These are phyloP conservation scores for Eptesicus fuscus DNA, from an alignment of 2,113 vertebrate species.

Conservation along the genomic window DNA sequence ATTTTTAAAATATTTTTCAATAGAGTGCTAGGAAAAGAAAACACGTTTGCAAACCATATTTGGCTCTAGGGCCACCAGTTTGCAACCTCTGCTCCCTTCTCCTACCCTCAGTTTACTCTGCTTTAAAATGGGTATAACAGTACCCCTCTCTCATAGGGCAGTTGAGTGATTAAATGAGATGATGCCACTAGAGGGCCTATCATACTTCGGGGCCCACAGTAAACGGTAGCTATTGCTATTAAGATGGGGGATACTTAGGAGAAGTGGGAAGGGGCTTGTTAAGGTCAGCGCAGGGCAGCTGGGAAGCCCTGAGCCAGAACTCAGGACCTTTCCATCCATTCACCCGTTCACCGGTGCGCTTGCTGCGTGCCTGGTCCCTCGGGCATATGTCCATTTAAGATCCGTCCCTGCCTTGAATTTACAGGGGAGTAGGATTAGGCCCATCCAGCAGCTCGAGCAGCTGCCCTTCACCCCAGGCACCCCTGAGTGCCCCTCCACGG, in stretches of 20 bases:
- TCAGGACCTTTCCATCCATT: not conserved
- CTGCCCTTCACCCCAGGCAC: not conserved
- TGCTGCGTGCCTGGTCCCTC: fast-evolving
- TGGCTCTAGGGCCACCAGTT: not conserved
- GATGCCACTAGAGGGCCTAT: not conserved
- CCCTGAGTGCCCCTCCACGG: fast-evolving
- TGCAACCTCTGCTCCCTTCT: not conserved
- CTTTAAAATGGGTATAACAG: not conserved
- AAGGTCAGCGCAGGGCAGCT: not conserved
- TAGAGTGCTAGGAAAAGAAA: not conserved
- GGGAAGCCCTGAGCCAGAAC: not conserved
- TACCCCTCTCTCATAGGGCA: not conserved
- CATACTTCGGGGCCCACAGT: fast-evolving
- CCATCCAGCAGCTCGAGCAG: fast-evolving
- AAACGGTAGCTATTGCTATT: not conserved
- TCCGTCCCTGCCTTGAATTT: not conserved
- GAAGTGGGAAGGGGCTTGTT: not conserved
- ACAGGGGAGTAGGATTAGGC: not conserved
- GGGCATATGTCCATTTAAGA: not conserved
- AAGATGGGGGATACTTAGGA: not conserved
- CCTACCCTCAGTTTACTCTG: not conserved
- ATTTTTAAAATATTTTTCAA: not conserved
- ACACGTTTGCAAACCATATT: not conserved
- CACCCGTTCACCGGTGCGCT: not conserved
- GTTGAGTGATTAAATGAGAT: not conserved